These are phyloP conservation scores for Alexandromys fortis DNA, from an alignment of 2,113 vertebrate genomes.

Conservation along the genomic window DNA sequence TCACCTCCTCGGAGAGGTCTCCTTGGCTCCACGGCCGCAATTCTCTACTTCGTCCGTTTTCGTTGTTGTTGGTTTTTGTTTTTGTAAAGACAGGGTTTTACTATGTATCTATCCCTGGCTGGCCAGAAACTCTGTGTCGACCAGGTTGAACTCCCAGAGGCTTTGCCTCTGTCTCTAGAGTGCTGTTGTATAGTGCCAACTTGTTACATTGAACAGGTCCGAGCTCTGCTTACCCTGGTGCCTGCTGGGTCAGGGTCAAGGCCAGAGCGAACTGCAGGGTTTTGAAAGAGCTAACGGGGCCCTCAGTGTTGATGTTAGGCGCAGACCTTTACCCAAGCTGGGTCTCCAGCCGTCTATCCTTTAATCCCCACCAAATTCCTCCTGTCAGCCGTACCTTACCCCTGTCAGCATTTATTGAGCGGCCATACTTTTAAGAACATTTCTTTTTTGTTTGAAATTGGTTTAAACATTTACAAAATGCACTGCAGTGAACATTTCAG, in stretches of 20 bases:
- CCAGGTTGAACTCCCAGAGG: not conserved
- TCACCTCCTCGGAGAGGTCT: not conserved
- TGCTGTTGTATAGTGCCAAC: not conserved
- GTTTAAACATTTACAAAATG: not conserved
- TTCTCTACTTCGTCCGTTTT: not conserved
- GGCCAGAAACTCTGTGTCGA: not conserved
- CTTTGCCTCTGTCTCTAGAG: too few relatives aligned
- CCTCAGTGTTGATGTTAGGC: not conserved
- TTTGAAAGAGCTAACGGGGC: not conserved
- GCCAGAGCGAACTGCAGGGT: not conserved
- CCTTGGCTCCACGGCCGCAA: not conserved
- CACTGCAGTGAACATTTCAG: not conserved
- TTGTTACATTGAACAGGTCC: not conserved
- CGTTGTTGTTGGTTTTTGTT: not conserved
- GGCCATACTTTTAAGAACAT: not conserved
- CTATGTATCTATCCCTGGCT: too few relatives aligned
- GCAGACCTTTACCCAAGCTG: not conserved
- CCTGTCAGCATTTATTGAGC: not conserved
- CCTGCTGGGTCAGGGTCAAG: not conserved
- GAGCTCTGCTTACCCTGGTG: not conserved
- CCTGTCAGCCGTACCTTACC: not conserved
- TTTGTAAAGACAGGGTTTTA: not conserved
- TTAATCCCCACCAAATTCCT: not conserved
- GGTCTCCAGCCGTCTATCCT: not conserved
- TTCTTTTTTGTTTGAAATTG: not conserved